Evolutionary conservation across 2,888 invertebrate species (phyloP).

Genomic region (Sinopyrophorus schimmeli): DNA sequence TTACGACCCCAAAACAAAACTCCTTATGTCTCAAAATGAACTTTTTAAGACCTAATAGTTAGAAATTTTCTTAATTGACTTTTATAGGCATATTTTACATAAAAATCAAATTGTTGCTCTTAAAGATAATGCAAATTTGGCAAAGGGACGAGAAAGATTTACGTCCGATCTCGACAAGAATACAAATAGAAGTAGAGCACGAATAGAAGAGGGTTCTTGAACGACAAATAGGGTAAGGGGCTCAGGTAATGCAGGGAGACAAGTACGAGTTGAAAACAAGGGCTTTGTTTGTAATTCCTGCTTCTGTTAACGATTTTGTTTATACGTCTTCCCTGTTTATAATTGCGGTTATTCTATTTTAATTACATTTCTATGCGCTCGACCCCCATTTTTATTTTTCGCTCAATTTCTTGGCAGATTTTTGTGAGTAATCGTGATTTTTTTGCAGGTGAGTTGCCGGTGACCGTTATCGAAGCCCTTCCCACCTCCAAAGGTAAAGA

Average conservation of each 20-base stretch:
- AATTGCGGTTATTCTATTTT: slow-evolving; percentile 13
- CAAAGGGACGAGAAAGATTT: slow-evolving; percentile 7
- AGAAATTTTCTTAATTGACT: too few species aligned
- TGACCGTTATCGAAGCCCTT: too few species aligned
- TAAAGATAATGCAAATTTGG: slow-evolving; percentile 14
- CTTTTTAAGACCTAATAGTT: too few species aligned
- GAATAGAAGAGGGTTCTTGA: slow-evolving; percentile 15
- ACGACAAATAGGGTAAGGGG: slow-evolving; percentile 5
- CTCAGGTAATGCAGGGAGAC: slow-evolving; percentile 15
- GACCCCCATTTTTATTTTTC: too few species aligned
- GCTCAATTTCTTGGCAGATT: too few species aligned
- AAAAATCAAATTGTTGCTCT: slow-evolving; percentile 4
- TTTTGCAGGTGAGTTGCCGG: too few species aligned
- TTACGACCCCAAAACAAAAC: too few species aligned
- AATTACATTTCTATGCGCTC: slow-evolving; percentile 9
- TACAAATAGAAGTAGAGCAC: slow-evolving; percentile 16
- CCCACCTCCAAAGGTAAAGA: too few species aligned
- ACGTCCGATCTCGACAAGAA: slow-evolving; percentile 12
- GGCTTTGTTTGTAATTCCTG: slow-evolving; percentile 17
- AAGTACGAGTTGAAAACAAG: slow-evolving; percentile 15
- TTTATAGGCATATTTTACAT: too few species aligned
- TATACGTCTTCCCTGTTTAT: slow-evolving; percentile 13
- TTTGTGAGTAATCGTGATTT: too few species aligned
- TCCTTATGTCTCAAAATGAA: too few species aligned
- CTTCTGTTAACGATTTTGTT: slow-evolving; percentile 19